Evolutionary conservation across 2,797 vertebrate species (phyloP), one percentile per base, ranked within the genome.

Genomic region (Phyllotis vaccarum): DNA sequence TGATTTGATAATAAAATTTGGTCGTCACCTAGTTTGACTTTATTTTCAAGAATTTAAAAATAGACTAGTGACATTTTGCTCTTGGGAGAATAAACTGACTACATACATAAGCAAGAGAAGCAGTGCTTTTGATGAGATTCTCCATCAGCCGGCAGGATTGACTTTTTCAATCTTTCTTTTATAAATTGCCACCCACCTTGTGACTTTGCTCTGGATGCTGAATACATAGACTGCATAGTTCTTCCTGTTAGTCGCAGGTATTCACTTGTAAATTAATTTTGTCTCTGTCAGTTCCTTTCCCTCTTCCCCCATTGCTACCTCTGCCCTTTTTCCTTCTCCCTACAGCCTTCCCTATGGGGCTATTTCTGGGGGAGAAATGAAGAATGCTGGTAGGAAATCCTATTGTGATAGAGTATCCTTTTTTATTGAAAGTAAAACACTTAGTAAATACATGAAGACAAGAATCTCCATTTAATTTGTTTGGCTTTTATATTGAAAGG

Each of bases 391-490:
- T 3, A 79, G 92, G 93, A 90, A 72, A 0, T 95, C 90, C 94
- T 34, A 5, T 87, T 62, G 52, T 60, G 56, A 82, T 89, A 93
- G 68, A 74, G 96, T 52, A 54, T 17, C 19, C 91, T 60, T 96
- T 92, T 90, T 70, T 85, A 75, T 87, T 97, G 97, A 90, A 92
- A 92, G 76, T 92, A 97, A 98, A 97, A 97, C 91, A 82, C 97
- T 96, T 97, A 92, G 94, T 98, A 98, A 98, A 95, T 97, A 78
- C 93, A 49, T 94, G 98, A 97, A 97, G 97, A 97, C 94, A 95
- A 93, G 95, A 95, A 96, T 97, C 95, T 97, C 56, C n/a, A 72
- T 97, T 93, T 90, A 89, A 97, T 93, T 97, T 95, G 24, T 43
- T 93, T 95, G 82, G 49, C 88, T 97, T 56, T 96, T 92, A 91